phyloP scores from a whole-genome alignment of 1,140 invertebrate species.

The Aricia agestis region DNA sequence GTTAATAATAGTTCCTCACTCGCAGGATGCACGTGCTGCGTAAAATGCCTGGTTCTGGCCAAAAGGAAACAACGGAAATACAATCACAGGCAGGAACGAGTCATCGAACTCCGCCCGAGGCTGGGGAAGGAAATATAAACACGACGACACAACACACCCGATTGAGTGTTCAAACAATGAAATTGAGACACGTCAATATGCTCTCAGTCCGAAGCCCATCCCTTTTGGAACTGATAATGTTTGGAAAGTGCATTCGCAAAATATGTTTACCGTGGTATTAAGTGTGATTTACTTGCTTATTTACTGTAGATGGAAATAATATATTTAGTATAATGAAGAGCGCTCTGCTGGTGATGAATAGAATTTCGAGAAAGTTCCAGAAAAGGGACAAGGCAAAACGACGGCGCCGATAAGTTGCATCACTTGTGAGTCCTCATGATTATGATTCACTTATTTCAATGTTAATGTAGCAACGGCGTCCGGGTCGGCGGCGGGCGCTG shows the following conservation, averaged over 20 bases:
- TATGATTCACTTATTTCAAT: constrained; percentile 13
- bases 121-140: constrained; percentile 49
- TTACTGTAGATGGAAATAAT: too few species aligned
- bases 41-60: constrained; percentile 48
- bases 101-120: constrained; percentile 57
- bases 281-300: too few species aligned
- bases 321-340: neutral
- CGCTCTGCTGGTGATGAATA: neutral
- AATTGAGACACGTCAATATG: constrained; percentile 52
- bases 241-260: neutral
- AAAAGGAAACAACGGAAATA: constrained; percentile 56
- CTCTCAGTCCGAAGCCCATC: constrained; percentile 25
- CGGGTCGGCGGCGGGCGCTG: neutral
- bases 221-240: neutral
- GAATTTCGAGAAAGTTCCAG: neutral
- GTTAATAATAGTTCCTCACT: constrained; percentile 27
- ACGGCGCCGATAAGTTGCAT: neutral
- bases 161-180: constrained; percentile 57
- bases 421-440: neutral
- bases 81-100: constrained; percentile 39
- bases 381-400: neutral
- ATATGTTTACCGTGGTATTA: too few species aligned
- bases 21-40: constrained; percentile 49
- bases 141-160: constrained; percentile 31
- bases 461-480: constrained; percentile 14